These are phyloP conservation scores for Galerucella nymphaeae DNA, from an alignment of 2,888 invertebrate genomes.

Conservation along the genomic window DNA sequence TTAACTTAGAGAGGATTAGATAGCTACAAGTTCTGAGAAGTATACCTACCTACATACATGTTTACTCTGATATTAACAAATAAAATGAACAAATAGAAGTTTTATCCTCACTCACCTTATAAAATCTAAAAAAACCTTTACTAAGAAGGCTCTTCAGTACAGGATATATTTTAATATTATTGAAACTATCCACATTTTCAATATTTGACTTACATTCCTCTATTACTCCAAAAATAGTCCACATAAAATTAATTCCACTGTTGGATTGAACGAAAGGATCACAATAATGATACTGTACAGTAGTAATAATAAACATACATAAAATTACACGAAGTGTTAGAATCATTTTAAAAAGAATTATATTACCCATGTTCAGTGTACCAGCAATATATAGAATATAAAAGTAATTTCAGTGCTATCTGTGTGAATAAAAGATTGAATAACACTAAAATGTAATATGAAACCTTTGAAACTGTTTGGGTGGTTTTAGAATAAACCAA, in stretches of 20 bases:
- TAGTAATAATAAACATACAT: background rate
- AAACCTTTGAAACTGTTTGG: background rate
- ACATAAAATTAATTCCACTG: conserved; percentile 51
- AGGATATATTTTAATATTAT: conserved; percentile 93
- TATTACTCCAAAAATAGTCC: conserved; percentile 85
- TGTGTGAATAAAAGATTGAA: background rate
- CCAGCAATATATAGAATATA: background rate
- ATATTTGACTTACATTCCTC: conserved; percentile 95
- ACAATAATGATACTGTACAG: background rate
- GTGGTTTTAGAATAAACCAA: background rate
- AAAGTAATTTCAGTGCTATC: background rate
- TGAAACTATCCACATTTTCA: conserved; percentile 93
- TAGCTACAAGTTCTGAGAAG: no score
- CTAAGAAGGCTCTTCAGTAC: conserved; percentile 86
- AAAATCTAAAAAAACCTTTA: conserved; percentile 87
- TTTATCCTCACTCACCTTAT: conserved; percentile 20
- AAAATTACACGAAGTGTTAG: background rate
- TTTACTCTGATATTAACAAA: background rate
- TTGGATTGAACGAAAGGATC: conserved; percentile 40
- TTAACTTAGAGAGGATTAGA: no score
- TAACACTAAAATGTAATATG: background rate
- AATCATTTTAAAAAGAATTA: background rate
- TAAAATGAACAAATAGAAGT: background rate
- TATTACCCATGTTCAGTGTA: background rate
- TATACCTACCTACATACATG: no score